Conservation (phyloP, 2,888 invertebrate genomes). For the Xylophagus ater region DNA sequence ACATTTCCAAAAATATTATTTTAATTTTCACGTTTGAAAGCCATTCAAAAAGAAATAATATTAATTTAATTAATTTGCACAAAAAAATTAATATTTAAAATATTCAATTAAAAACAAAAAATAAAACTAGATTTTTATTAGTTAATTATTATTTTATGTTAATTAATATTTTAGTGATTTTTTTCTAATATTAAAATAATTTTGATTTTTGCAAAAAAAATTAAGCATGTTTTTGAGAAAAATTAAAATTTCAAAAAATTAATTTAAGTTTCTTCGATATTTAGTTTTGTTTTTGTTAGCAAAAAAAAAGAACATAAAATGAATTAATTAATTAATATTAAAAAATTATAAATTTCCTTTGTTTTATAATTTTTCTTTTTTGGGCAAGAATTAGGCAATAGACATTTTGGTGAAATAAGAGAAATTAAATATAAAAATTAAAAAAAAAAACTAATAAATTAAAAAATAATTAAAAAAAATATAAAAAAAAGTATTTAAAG, state of each 20-base stretch:
- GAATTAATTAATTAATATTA: neutral
- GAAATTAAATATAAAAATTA: constrained; percentile 5
- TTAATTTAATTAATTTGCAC: neutral
- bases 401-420: constrained; percentile 16
- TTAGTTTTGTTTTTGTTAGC: too few species aligned
- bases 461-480: constrained; percentile 5
- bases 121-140: neutral
- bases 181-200: too few species aligned
- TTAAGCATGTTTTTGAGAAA: constrained; percentile 6
- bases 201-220: constrained; percentile 4
- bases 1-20: too few species aligned
- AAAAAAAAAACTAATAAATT: constrained; percentile 9
- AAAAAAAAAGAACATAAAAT: constrained; percentile 14
- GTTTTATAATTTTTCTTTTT: constrained; percentile 7
- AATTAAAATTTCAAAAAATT: too few species aligned
- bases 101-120: neutral
- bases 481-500: constrained; percentile 8
- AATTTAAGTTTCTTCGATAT: too few species aligned
- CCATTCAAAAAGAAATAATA: too few species aligned
- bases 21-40: too few species aligned
- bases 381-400: constrained; percentile 8
- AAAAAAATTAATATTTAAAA: neutral
- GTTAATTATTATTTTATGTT: neutral
- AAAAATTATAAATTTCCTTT: neutral
- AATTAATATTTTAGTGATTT: neutral